Evolutionary conservation across 2,113 vertebrate species (phyloP), one percentile per base, ranked within the genome.

Genomic region (Glaucomys volans): DNA sequence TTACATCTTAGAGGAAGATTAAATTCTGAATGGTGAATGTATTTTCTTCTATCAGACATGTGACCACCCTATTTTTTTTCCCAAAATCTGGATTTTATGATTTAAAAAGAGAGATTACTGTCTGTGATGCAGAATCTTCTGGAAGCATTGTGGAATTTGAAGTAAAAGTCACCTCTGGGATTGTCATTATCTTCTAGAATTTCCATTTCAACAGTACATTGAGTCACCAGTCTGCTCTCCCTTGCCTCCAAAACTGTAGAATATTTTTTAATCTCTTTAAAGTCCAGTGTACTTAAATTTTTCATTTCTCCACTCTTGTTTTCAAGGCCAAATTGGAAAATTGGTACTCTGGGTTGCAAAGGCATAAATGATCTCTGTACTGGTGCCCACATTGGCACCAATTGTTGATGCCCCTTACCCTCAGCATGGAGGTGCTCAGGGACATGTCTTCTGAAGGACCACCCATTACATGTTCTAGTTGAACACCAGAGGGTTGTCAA

Each of bases 1-100:
- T 98, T 40, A 98, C 88, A 81, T 99, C 87, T 97, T 98, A 82
- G 99, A 98, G 5, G 98, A 98, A 26, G 97, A 97, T 22, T 97
- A n/a, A 4, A 98, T 97, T 93, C 95, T 79, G 86, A 98, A 98
- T 4, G 98, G 97, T 1, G 87, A 42, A 59, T 97, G 96, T 14
- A 54, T 97, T 97, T 13, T 57, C 47, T 32, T 97, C 35, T 54
- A 98, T 75, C 12, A 96, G 82, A 47, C 96, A 99, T 0, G 50
- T 93, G 35, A 97, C 93, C 66, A 98, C 96, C 0, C 97, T 96
- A 30, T 98, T 98, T 96, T 96, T 97, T 96, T 22, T 94, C 96
- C 0, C n/a, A n/a, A 93, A 97, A 95, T 98, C 98, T 82, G 81
- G 47, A 91, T 98, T 98, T 91, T 98, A 96, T 2, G 98, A 98